These are phyloP conservation scores for Caenorhabditis virilis DNA, from an alignment of 2,888 invertebrate genomes.

Conservation along the genomic window DNA sequence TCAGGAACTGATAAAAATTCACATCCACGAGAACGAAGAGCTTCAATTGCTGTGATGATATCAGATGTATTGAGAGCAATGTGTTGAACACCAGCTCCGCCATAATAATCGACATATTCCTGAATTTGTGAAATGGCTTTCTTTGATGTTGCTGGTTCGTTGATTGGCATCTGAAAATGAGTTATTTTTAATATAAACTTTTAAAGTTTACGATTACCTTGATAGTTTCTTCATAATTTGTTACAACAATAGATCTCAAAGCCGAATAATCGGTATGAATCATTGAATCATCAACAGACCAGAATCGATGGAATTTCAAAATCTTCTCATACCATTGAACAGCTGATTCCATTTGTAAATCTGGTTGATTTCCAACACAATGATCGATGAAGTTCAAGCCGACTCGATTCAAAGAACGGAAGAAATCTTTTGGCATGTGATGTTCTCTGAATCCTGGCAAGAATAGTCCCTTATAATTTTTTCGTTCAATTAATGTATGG, in stretches of 20 bases:
- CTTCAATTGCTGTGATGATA: conserved; percentile 81
- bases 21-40: conserved; percentile 74
- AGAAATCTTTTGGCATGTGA: conserved; percentile 44
- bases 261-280: conserved; percentile 95
- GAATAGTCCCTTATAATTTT: conserved; percentile 82
- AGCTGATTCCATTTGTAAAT: conserved; percentile 84
- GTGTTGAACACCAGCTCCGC: conserved; percentile 95
- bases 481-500: conserved; percentile 89
- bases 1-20: conserved; percentile 88
- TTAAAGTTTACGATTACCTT: conserved; percentile 68
- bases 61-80: conserved; percentile 93
- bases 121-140: conserved; percentile 88
- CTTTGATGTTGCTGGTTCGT: conserved; percentile 91
- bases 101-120: conserved; percentile 97
- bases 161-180: conserved; percentile 81
- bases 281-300: conserved; percentile 96
- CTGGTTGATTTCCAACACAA: conserved; percentile 95
- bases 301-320: conserved; percentile 71
- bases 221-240: conserved; percentile 94
- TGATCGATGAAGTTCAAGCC: conserved; percentile 91
- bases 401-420: conserved; percentile 55
- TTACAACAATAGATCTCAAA: conserved; percentile 93
- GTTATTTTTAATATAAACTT: background rate
- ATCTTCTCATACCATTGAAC: conserved; percentile 87
- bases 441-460: conserved; percentile 80